A percentile compares a stretch with the other conserved stretches of the same genome.
Conservation (phyloP, 2,888 invertebrate genomes). For the Rhagophthalmus giganteus region DNA sequence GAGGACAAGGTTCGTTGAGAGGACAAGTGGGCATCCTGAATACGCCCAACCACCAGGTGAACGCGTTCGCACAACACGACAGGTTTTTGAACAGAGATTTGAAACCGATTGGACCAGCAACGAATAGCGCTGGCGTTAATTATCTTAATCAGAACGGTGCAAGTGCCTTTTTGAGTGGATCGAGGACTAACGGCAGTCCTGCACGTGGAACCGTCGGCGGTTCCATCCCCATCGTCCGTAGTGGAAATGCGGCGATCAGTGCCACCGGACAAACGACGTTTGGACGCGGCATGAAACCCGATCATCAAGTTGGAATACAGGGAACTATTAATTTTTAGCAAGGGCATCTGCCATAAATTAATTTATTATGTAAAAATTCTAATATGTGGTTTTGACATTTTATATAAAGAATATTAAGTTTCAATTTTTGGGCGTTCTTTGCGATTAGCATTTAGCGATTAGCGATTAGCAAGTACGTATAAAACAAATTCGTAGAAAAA, state of each 20-base stretch:
- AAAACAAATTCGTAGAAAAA: too few relatives aligned
- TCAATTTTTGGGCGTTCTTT: too few relatives aligned
- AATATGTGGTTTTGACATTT: too few relatives aligned
- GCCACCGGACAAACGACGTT: slow-evolving; percentile 8
- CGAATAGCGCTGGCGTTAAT: slow-evolving; percentile 8
- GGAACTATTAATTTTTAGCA: not conserved
- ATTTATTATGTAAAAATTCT: too few relatives aligned
- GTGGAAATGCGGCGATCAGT: slow-evolving; percentile 1
- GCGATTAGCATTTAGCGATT: too few relatives aligned
- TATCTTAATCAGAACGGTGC: slow-evolving; percentile 15
- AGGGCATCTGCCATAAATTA: too few relatives aligned
- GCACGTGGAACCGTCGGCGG: slow-evolving; percentile 9
- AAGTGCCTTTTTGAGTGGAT: slow-evolving; percentile 7
- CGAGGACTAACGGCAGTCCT: slow-evolving; percentile 10
- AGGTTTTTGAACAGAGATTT: slow-evolving; percentile 17
- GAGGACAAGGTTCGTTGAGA: slow-evolving; percentile 8
- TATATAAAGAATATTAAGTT: too few relatives aligned
- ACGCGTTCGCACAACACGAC: slow-evolving; percentile 14
- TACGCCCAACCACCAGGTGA: slow-evolving; percentile 5
- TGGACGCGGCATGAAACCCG: slow-evolving; percentile 21
- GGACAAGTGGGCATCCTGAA: slow-evolving; percentile 12
- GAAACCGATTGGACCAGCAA: slow-evolving; percentile 11
- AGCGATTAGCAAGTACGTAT: too few relatives aligned
- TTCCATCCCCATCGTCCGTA: slow-evolving; percentile 10
- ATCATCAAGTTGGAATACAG: slow-evolving; percentile 12